Evolutionary conservation across 2,113 vertebrate species (phyloP).

Genomic region (Hippoglossus stenolepis): DNA sequence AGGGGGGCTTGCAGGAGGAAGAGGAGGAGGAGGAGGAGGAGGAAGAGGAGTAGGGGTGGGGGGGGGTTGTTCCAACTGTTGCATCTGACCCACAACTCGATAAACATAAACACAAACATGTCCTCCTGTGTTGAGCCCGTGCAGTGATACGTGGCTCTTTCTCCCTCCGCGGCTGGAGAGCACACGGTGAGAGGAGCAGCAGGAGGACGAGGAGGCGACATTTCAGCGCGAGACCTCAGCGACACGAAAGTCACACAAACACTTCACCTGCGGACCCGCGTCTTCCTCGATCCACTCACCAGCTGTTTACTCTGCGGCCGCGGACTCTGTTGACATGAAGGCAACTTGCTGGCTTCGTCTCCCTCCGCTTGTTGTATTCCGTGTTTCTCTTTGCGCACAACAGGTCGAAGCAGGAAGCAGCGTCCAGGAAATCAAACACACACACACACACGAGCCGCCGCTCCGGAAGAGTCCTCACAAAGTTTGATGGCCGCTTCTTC

Average conservation of each 20-base stretch:
- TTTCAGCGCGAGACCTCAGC: slow-evolving; percentile 10
- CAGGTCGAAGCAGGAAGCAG: slow-evolving; percentile 8
- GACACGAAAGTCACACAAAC: neutral
- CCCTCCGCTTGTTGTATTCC: slow-evolving; percentile 50
- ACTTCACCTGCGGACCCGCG: neutral
- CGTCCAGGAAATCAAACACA: neutral
- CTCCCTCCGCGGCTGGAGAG: slow-evolving; percentile 22
- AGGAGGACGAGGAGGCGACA: neutral
- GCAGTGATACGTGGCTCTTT: slow-evolving; percentile 58
- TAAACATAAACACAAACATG: slow-evolving; percentile 32
- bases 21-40: slow-evolving; percentile 8
- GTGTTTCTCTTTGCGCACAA: slow-evolving; percentile 21
- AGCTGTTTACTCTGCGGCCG: slow-evolving; percentile 78
- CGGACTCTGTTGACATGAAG: slow-evolving; percentile 80
- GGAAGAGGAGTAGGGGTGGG: neutral
- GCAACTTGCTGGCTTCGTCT: slow-evolving; percentile 63
- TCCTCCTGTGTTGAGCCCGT: neutral
- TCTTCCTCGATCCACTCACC: slow-evolving; percentile 70
- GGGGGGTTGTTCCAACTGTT: slow-evolving; percentile 76
- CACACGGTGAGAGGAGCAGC: slow-evolving; percentile 28
- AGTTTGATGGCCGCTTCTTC: slow-evolving; percentile 72
- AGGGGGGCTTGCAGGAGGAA: slow-evolving; percentile 24
- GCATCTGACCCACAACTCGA: slow-evolving; percentile 54
- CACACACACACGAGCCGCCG: neutral
- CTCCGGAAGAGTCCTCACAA: slow-evolving; percentile 33